phyloP scores from a whole-genome alignment of 1,140 invertebrate species.

The Caenorhabditis brenneri region DNA sequence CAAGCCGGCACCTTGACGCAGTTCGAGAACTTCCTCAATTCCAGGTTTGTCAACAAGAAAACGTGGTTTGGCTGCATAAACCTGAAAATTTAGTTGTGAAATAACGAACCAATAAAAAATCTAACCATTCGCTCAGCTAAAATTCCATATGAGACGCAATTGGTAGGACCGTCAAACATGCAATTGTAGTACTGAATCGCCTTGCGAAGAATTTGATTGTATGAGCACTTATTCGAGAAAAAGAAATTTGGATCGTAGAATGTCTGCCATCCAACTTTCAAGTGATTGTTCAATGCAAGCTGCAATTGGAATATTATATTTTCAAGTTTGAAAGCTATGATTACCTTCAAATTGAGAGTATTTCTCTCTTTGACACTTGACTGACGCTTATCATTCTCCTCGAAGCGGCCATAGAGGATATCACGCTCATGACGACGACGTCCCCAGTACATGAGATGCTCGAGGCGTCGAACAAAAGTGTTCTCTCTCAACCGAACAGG shows the following conservation, averaged over 20 bases:
- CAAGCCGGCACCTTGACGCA: neutral
- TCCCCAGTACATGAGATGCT: constrained; percentile 26
- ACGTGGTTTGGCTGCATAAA: neutral
- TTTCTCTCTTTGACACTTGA: neutral
- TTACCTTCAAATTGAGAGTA: constrained; percentile 5
- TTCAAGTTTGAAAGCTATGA: too few species aligned
- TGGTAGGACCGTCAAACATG: neutral
- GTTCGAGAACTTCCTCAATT: neutral
- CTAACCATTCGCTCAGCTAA: neutral
- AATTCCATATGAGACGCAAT: neutral
- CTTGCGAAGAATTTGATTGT: constrained; percentile 7
- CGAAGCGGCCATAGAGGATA: neutral
- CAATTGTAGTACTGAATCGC: neutral
- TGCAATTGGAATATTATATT: neutral
- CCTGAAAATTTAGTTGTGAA: neutral
- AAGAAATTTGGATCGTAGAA: constrained; percentile 20
- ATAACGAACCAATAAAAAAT: too few species aligned
- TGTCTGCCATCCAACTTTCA: constrained; percentile 29
- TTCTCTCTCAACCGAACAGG: neutral
- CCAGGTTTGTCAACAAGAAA: neutral
- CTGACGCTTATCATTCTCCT: neutral
- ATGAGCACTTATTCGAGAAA: constrained; percentile 14
- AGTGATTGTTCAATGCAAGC: neutral
- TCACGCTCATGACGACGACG: neutral
- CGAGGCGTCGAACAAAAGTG: constrained; percentile 14